Percentiles rank a stretch among this genome's conserved stretches.
These are phyloP conservation scores for Ginglymostoma cirratum DNA, from an alignment of 2,113 vertebrate species.

Conservation along the genomic window DNA sequence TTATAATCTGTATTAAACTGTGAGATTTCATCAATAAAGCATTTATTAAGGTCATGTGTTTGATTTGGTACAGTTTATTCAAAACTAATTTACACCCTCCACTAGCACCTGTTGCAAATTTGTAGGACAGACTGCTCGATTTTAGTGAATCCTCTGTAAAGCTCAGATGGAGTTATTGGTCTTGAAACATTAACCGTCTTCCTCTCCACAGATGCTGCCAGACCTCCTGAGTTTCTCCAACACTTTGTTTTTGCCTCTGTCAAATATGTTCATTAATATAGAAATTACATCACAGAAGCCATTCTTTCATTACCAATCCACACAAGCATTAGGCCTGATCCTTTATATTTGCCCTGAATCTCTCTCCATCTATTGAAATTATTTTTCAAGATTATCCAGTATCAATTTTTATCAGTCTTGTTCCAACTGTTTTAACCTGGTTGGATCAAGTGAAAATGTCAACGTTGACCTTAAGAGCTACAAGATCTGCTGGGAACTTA, in stretches of 20 bases:
- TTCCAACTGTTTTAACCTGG: neutral
- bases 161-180: too few relatives aligned
- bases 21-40: neutral
- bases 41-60: neutral
- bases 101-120: neutral
- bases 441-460: neutral
- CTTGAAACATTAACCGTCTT: too few relatives aligned
- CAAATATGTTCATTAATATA: neutral
- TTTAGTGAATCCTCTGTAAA: neutral
- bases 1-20: conserved; percentile 4
- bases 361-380: neutral
- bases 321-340: neutral
- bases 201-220: too few relatives aligned
- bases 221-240: too few relatives aligned
- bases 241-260: neutral
- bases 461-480: neutral
- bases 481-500: neutral
- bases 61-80: neutral
- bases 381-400: neutral
- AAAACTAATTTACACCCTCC: neutral
- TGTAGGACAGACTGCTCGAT: neutral
- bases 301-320: neutral
- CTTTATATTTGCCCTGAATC: neutral
- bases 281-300: neutral
- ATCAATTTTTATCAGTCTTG: neutral